Base-by-base conservation (phyloP, 35 echinoderm and acorn worm genomes). In the Hemicentrotus pulcherrimus region DNA sequence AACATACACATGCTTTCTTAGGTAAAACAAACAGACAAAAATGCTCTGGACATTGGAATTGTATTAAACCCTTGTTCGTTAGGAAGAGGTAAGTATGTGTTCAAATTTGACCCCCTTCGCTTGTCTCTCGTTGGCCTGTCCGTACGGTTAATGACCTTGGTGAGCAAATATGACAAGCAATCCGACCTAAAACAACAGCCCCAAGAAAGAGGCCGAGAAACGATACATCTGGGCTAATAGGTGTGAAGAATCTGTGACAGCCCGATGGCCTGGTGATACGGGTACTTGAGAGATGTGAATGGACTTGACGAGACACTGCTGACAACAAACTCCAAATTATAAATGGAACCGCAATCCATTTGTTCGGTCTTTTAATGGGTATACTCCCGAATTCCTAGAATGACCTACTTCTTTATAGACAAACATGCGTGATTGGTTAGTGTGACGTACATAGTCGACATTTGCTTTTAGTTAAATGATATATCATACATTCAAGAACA, bases 81-180 rank as follows among this genome's bases (percentile, higher is more conserved):
- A 78, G 22, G 0, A 78, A 78, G 28, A 2, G 65, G 22, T 28
- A 41, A 41, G 35, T 41, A 59, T 59, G 52, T 13, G 16, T 59
- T 59, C 16, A 9, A 59, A 11, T 59, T 16, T 78, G 65, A 78
- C 65, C 65, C 65, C 65, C 8, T 78, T 28, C 4, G 65, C 65
- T 78, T 78, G 65, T 78, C 65, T 78, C 65, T 78, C 65, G 65
- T n/a, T 78, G 65, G 19, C 18, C 65, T 78, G 65, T 78, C 65
- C 65, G 65, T 22, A 78, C 65, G 65, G 65, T 78, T 78, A 78
- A 78, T 78, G 65, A 78, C 65, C 65, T 78, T 78, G 65, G 19
- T 78, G 65, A 78, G 65, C 19, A 78, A 78, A 78, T 78, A 78
- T 78, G 65, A 78, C 65, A 78, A 78, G 65, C 65, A 78, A 78